Evolutionary conservation across 2,113 vertebrate species (phyloP).

Genomic region (Lates calcarifer): DNA sequence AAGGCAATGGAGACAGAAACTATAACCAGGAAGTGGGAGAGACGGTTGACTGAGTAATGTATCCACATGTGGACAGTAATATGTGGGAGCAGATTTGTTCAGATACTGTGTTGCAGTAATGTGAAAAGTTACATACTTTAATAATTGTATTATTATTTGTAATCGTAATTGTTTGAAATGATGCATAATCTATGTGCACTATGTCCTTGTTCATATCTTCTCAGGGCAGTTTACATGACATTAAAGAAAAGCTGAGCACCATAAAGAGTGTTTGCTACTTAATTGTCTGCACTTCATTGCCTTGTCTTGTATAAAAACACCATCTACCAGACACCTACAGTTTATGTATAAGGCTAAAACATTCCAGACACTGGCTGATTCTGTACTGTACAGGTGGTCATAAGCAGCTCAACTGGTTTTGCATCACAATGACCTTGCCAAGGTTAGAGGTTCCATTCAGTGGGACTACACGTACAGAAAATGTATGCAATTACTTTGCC

Average conservation of each 20-base stretch:
- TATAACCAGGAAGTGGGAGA: neutral
- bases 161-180: neutral
- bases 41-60: neutral
- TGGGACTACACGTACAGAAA: constrained; percentile 10
- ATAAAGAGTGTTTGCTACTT: neutral
- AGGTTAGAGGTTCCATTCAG: constrained; percentile 53
- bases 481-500: constrained; percentile 46
- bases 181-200: neutral
- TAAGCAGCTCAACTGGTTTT: constrained; percentile 19
- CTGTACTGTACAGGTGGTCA: constrained; percentile 38
- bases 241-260: neutral
- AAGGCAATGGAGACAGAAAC: neutral
- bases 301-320: too few relatives aligned
- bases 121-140: too few relatives aligned
- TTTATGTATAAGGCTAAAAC: too few relatives aligned
- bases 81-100: neutral
- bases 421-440: constrained; percentile 60
- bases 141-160: too few relatives aligned
- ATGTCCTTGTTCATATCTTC: neutral
- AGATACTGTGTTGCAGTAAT: neutral
- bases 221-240: too few relatives aligned
- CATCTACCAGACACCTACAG: too few relatives aligned
- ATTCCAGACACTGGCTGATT: constrained; percentile 13
- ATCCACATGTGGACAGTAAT: neutral
- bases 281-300: too few relatives aligned